A percentile compares a stretch with the other conserved stretches of the same genome.
Conservation (phyloP, 2,888 invertebrate genomes). For the Omphaloscelis lunosa region DNA sequence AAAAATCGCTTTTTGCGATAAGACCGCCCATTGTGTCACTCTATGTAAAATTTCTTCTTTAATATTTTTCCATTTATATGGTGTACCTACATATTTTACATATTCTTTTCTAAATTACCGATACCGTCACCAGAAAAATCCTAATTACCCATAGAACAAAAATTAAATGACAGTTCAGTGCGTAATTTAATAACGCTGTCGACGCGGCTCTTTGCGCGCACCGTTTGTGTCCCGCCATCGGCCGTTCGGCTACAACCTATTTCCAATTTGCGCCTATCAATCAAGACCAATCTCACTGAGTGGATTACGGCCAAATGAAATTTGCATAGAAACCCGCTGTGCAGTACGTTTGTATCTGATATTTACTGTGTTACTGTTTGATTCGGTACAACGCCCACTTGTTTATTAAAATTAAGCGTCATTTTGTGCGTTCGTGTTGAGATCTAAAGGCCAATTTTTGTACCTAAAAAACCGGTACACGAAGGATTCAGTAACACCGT, state of each 20-base stretch:
- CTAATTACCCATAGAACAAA: conserved; percentile 45
- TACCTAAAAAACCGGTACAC: too few relatives aligned
- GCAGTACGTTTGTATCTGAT: conserved; percentile 78
- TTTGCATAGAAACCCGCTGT: conserved; percentile 91
- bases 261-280: conserved; percentile 94
- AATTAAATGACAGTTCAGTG: conserved; percentile 39
- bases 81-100: too few relatives aligned
- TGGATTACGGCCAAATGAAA: conserved; percentile 93
- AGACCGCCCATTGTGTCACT: too few relatives aligned
- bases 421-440: conserved; percentile 5
- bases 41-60: too few relatives aligned
- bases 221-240: conserved; percentile 74
- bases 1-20: too few relatives aligned
- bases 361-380: conserved; percentile 74
- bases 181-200: conserved; percentile 56
- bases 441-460: not conserved
- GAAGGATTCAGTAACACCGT: too few relatives aligned
- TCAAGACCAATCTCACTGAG: conserved; percentile 93
- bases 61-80: too few relatives aligned
- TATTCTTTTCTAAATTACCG: not conserved
- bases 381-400: conserved; percentile 56
- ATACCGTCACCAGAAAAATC: conserved; percentile 12
- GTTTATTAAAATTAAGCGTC: conserved; percentile 65
- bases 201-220: conserved; percentile 69
- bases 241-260: conserved; percentile 83